Conservation (phyloP, 2,113 vertebrate genomes). For the Sakesphorus luctuosus region DNA sequence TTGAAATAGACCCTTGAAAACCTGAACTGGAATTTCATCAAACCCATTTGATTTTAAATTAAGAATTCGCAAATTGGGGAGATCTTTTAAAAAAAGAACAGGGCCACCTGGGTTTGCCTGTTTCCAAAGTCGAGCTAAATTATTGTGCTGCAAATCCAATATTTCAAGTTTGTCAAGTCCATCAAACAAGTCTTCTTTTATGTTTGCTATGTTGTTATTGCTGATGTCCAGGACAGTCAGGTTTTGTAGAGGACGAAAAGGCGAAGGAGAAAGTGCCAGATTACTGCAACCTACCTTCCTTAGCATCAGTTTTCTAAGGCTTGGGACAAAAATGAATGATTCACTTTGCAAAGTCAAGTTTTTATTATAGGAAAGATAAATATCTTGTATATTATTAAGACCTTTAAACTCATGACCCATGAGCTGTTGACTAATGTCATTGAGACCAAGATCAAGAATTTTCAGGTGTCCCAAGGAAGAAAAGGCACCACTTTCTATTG, state of each 20-base stretch:
- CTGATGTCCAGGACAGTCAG: constrained; percentile 88
- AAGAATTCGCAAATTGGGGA: constrained; percentile 75
- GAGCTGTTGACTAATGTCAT: constrained; percentile 86
- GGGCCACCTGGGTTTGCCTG: constrained; percentile 86
- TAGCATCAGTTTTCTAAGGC: constrained; percentile 82
- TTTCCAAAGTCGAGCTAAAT: constrained; percentile 93
- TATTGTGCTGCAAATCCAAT: constrained; percentile 93
- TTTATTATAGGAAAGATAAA: constrained; percentile 87
- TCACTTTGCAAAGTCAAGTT: constrained; percentile 73
- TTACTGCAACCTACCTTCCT: constrained; percentile 78
- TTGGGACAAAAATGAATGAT: constrained; percentile 83
- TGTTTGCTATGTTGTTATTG: constrained; percentile 95
- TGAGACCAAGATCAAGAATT: constrained; percentile 84
- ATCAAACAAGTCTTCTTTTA: constrained; percentile 79
- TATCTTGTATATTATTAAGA: constrained; percentile 77
- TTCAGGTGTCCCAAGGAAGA: constrained; percentile 78
- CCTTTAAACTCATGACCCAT: constrained; percentile 88
- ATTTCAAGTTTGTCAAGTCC: constrained; percentile 83
- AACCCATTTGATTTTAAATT: constrained; percentile 89
- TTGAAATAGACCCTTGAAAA: constrained; percentile 78
- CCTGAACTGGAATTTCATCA: constrained; percentile 88
- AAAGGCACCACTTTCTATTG: constrained; percentile 80
- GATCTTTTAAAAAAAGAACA: constrained; percentile 83
- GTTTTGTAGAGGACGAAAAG: constrained; percentile 82
- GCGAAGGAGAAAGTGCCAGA: constrained; percentile 79